phyloP scores from a whole-genome alignment of 2,888 invertebrate species.

The Rosalia funebris region DNA sequence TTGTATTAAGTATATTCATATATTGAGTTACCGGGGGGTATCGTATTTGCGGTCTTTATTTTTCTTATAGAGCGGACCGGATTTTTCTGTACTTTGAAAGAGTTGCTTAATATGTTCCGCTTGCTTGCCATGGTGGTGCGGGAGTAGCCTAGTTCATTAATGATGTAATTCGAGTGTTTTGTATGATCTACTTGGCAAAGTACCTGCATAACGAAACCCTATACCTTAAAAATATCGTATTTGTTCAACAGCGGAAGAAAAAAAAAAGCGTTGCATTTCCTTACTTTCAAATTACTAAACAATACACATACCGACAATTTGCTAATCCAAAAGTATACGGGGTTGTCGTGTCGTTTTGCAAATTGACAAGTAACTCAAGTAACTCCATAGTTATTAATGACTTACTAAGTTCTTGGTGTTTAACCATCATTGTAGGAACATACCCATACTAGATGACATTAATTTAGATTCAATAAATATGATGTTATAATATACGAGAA shows the following conservation, averaged over 20 bases:
- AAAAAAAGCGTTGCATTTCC: conserved; percentile 40
- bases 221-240: conserved; percentile 50
- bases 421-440: too few relatives aligned
- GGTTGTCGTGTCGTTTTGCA: too few relatives aligned
- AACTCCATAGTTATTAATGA: too few relatives aligned
- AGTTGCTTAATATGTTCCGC: conserved; percentile 35
- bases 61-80: conserved; percentile 39
- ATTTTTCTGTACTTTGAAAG: conserved; percentile 27
- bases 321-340: too few relatives aligned
- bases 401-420: too few relatives aligned
- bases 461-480: too few relatives aligned
- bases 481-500: too few relatives aligned
- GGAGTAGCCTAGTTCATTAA: conserved; percentile 41
- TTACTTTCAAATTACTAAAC: conserved; percentile 30
- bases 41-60: conserved; percentile 59
- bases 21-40: conserved; percentile 59
- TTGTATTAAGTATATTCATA: conserved; percentile 48
- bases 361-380: too few relatives aligned
- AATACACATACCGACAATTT: too few relatives aligned
- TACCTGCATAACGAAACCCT: conserved; percentile 48
- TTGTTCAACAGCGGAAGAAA: conserved; percentile 33
- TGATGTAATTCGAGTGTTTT: conserved; percentile 40
- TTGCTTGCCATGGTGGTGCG: conserved; percentile 32
- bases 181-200: conserved; percentile 43
- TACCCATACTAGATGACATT: too few relatives aligned